phyloP scores from a whole-genome alignment of 2,888 invertebrate species.

The Spilarctia lutea region DNA sequence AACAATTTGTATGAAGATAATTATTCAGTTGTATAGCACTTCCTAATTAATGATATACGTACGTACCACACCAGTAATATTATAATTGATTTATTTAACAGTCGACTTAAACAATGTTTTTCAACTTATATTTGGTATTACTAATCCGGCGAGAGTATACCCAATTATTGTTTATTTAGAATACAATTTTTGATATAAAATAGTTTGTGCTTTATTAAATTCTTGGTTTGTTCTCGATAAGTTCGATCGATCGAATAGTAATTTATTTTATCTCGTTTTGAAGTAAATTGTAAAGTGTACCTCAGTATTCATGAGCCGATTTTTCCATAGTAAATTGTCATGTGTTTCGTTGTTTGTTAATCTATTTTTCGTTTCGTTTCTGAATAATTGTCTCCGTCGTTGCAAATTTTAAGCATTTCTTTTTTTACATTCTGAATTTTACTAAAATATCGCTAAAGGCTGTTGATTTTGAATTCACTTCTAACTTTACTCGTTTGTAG shows the following conservation, averaged over 20 bases:
- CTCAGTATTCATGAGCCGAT: too few relatives aligned
- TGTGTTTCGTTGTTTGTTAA: too few relatives aligned
- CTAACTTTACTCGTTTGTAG: conserved; percentile 17
- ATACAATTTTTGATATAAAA: too few relatives aligned
- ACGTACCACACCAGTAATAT: not conserved
- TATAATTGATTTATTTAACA: not conserved
- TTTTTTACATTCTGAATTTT: conserved; percentile 22
- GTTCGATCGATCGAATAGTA: too few relatives aligned
- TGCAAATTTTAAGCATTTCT: conserved; percentile 36
- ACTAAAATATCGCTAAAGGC: conserved; percentile 6
- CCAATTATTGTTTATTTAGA: too few relatives aligned
- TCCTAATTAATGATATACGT: not conserved
- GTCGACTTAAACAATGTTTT: not conserved
- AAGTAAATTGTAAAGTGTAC: too few relatives aligned
- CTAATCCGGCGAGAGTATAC: not conserved
- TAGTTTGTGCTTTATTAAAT: too few relatives aligned
- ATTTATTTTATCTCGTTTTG: too few relatives aligned
- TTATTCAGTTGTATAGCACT: not conserved
- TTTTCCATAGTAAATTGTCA: too few relatives aligned
- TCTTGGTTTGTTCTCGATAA: too few relatives aligned
- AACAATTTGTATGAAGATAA: conserved; percentile 22
- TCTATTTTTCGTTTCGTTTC: not conserved
- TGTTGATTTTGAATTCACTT: not conserved
- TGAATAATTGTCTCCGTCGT: conserved; percentile 28
- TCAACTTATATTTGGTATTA: not conserved